A percentile compares a stretch with the other conserved stretches of the same genome.
These are phyloP conservation scores for Phylloscopus whistleri DNA, from an alignment of 2,113 vertebrate genomes.

Conservation along the genomic window DNA sequence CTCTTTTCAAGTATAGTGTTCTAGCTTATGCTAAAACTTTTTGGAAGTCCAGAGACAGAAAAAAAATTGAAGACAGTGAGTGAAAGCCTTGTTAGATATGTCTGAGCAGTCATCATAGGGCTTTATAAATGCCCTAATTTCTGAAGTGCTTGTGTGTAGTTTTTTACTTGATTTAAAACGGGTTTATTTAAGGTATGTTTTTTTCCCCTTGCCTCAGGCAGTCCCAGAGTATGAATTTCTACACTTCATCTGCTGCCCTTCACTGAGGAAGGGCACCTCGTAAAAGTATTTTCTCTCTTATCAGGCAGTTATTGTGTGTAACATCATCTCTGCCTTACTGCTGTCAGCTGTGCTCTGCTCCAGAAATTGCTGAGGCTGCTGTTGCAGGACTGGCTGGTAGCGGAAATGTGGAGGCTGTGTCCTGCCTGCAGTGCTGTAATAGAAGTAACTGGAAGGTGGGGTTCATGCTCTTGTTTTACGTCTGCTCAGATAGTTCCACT, in stretches of 20 bases:
- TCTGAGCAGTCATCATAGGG: not conserved
- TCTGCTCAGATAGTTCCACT: not conserved
- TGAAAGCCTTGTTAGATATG: not conserved
- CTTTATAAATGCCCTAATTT: not conserved
- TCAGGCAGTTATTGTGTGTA: not conserved
- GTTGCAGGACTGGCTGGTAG: not conserved
- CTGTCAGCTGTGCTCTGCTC: conserved; percentile 7
- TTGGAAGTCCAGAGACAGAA: not conserved
- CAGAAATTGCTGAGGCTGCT: not conserved
- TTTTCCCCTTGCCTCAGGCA: not conserved
- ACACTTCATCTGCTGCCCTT: not conserved
- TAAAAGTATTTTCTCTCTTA: not conserved
- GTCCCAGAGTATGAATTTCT: not conserved
- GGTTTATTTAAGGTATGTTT: not conserved
- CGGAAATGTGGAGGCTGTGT: not conserved
- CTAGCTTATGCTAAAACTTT: not conserved
- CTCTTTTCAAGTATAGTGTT: not conserved
- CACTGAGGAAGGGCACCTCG: not conserved
- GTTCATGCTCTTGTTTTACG: not conserved
- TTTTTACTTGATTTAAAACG: not conserved
- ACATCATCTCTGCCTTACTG: not conserved
- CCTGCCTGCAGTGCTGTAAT: not conserved
- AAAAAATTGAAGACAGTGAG: not conserved
- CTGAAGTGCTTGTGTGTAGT: not conserved
- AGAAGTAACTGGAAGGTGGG: not conserved